These are phyloP conservation scores for Cartodere bifasciata DNA, from an alignment of 2,888 invertebrate species.

Conservation along the genomic window DNA sequence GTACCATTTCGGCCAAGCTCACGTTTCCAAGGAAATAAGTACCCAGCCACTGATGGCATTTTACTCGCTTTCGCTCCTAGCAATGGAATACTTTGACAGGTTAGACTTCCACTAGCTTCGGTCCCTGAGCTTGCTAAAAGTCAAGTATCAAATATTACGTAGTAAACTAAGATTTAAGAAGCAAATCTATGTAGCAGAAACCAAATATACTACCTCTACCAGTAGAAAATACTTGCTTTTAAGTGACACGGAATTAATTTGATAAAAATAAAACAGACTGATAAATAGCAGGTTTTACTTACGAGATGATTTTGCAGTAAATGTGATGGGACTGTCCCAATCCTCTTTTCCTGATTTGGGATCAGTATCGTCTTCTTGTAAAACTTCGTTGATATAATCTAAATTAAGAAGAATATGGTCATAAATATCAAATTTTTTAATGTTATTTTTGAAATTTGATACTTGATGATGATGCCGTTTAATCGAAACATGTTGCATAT, in stretches of 20 bases:
- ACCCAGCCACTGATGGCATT: conserved; percentile 62
- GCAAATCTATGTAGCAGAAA: too few relatives aligned
- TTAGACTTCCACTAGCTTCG: conserved; percentile 30
- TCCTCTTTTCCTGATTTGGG: conserved; percentile 52
- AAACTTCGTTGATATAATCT: conserved; percentile 79
- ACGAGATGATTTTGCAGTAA: conserved; percentile 82
- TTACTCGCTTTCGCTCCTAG: conserved; percentile 27
- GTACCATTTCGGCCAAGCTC: too few relatives aligned
- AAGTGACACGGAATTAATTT: background rate
- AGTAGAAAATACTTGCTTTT: too few relatives aligned
- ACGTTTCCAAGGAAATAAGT: conserved; percentile 75
- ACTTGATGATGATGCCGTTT: too few relatives aligned
- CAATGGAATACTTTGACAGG: conserved; percentile 30
- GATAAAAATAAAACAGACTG: background rate
- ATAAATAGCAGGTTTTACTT: conserved; percentile 47
- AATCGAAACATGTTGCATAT: too few relatives aligned
- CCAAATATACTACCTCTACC: too few relatives aligned
- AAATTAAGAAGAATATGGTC: conserved; percentile 16
- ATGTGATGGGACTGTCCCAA: conserved; percentile 79
- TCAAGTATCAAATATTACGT: too few relatives aligned
- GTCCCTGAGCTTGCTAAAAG: conserved; percentile 35
- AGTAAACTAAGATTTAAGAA: too few relatives aligned
- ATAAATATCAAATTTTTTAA: too few relatives aligned
- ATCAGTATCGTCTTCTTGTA: conserved; percentile 51
- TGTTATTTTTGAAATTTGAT: too few relatives aligned